A percentile compares a stretch with the other conserved stretches of the same genome.
Evolutionary conservation across 2,797 vertebrate genomes (phyloP).

Genomic region (Cichlasoma orientale): DNA sequence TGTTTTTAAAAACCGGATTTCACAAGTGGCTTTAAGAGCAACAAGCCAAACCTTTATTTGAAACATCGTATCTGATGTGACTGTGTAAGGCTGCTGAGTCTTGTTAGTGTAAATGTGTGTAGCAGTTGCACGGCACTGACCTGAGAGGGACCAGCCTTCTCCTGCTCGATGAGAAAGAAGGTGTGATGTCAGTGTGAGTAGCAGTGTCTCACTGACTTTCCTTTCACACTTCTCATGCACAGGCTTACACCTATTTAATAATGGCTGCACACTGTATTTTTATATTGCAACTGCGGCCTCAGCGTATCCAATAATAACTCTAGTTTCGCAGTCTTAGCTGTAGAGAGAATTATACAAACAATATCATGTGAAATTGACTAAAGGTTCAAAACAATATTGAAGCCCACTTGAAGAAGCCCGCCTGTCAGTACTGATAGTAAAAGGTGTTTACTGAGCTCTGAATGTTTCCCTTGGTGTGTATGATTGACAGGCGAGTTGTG

Average conservation of each 20-base stretch:
- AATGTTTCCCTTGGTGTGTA: not conserved
- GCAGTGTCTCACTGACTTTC: not conserved
- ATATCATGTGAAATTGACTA: not conserved
- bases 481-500: constrained; percentile 26
- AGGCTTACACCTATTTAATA: not conserved
- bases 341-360: too few species aligned
- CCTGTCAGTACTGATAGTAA: not conserved
- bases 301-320: not conserved
- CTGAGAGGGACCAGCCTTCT: not conserved
- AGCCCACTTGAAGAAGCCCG: not conserved
- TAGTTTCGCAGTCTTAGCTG: not conserved
- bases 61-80: not conserved
- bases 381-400: not conserved
- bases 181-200: not conserved
- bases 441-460: not conserved
- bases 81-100: not conserved
- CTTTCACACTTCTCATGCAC: constrained; percentile 8
- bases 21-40: not conserved
- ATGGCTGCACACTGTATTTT: not conserved
- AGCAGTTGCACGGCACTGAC: not conserved
- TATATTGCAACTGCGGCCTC: not conserved
- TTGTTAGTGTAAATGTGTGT: too few species aligned
- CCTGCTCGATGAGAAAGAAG: not conserved
- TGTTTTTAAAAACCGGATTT: too few species aligned
- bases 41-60: not conserved